Evolutionary conservation across 2,888 invertebrate species (phyloP).

Genomic region (Diarsia mendica): DNA sequence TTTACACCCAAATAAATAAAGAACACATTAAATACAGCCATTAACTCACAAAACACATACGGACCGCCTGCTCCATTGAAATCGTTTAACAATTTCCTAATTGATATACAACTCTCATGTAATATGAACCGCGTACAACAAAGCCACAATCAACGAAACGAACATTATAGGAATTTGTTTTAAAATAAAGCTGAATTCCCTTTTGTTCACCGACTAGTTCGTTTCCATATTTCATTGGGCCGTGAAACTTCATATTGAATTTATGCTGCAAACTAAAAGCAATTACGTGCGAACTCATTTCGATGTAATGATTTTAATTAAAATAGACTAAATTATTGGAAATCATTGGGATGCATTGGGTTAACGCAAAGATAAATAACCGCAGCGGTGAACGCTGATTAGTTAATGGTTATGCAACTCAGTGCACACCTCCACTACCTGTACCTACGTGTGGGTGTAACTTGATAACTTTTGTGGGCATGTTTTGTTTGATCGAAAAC

Average conservation of each 20-base stretch:
- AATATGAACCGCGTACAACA: conserved; percentile 55
- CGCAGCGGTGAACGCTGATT: conserved; percentile 37
- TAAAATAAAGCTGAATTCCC: conserved; percentile 63
- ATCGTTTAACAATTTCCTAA: conserved; percentile 58
- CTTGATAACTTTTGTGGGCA: conserved; percentile 26
- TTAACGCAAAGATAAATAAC: conserved; percentile 44
- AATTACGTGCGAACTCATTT: conserved; percentile 71
- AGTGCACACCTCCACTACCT: conserved; percentile 15
- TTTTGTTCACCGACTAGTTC: conserved; percentile 61
- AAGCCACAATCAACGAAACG: conserved; percentile 63
- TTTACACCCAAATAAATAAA: conserved; percentile 34
- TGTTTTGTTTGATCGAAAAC: conserved; percentile 1
- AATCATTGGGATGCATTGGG: conserved; percentile 37
- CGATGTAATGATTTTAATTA: conserved; percentile 73
- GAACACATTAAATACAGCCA: conserved; percentile 16
- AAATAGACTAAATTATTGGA: conserved; percentile 67
- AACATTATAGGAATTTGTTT: conserved; percentile 63
- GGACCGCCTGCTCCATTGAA: conserved; percentile 37
- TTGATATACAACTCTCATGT: conserved; percentile 60
- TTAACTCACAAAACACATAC: conserved; percentile 26
- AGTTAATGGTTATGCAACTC: conserved; percentile 23
- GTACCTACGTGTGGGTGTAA: not conserved
- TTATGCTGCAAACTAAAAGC: conserved; percentile 67
- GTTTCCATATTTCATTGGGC: conserved; percentile 70
- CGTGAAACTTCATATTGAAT: conserved; percentile 68